These are phyloP conservation scores for Synergus umbraculus DNA, from an alignment of 2,888 invertebrate genomes.

Conservation along the genomic window DNA sequence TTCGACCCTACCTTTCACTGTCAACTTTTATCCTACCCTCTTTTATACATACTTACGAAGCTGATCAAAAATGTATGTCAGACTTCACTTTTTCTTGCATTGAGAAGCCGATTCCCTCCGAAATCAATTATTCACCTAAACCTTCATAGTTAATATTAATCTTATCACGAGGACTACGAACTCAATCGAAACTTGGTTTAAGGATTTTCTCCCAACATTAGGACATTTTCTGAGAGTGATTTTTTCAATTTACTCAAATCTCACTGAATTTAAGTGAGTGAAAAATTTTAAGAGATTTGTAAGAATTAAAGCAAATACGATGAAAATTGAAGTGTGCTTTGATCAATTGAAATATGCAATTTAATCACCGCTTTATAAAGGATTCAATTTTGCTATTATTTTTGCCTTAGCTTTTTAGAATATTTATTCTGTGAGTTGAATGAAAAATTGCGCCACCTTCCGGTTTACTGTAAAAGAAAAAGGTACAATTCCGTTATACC, in stretches of 20 bases:
- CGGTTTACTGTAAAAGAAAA: slow-evolving; percentile 31
- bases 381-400: no score
- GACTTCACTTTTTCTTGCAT: background rate
- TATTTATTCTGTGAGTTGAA: slow-evolving; percentile 20
- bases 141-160: slow-evolving; percentile 20
- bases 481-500: slow-evolving; percentile 15
- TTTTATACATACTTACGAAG: slow-evolving; percentile 20
- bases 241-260: background rate
- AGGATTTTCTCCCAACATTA: background rate
- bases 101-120: slow-evolving; percentile 4
- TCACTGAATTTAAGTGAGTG: background rate
- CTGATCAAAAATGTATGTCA: slow-evolving; percentile 8
- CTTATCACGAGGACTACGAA: background rate
- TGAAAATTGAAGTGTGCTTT: background rate
- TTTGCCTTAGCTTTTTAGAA: background rate
- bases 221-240: background rate
- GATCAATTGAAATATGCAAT: background rate
- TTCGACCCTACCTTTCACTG: background rate
- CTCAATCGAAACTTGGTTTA: slow-evolving; percentile 22
- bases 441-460: slow-evolving; percentile 31
- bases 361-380: background rate
- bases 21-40: background rate
- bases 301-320: no score
- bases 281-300: no score
- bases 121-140: slow-evolving; percentile 17